Base-by-base conservation (phyloP, 2,797 vertebrate species). In the Halcyon leucocephala region DNA sequence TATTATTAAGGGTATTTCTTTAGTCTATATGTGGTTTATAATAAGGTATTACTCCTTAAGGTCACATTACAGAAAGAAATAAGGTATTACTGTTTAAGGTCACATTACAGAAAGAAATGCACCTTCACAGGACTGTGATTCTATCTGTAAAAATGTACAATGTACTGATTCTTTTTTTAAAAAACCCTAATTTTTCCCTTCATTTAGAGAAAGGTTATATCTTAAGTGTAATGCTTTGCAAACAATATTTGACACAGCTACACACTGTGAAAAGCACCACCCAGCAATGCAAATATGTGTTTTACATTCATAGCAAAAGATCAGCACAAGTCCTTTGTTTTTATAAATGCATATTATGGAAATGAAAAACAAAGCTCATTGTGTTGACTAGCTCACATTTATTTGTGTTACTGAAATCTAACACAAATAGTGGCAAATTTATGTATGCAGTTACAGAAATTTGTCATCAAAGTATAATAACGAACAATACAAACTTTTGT, bases 211-310 rank as follows among this genome's bases (percentile, higher is more conserved):
- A 82, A 96, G 82, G 77, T 74, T 89, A 86, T 93, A 91, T 70
- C 44, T 90, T 60, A 92, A 86, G 72, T 57, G 91, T 85, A 96
- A 94, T 74, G 93, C 73, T 95, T 86, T 78, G 78, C 48, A 89
- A 79, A 93, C 93, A 77, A 79, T 96, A 82, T 92, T 94, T 97
- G 95, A 93, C 90, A 73, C 25, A 76, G 62, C 76, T 89, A 60
- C 71, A 90, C 87, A 90, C 89, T 61, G 58, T 96, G 90, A 91
- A 91, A 88, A 93, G 55, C 51, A 98, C 97, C 91, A 96, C 57
- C 86, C 98, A 98, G 97, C 97, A 98, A 98, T 95, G 97, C 98
- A 99, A 98, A 99, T 98, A 98, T 97, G 97, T 98, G 98, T 98
- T 97, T 97, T 90, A 90, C 18, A 33, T 83, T 89, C 86, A 76